Conservation (phyloP, 2,888 invertebrate genomes). For the Torymus texanus region DNA sequence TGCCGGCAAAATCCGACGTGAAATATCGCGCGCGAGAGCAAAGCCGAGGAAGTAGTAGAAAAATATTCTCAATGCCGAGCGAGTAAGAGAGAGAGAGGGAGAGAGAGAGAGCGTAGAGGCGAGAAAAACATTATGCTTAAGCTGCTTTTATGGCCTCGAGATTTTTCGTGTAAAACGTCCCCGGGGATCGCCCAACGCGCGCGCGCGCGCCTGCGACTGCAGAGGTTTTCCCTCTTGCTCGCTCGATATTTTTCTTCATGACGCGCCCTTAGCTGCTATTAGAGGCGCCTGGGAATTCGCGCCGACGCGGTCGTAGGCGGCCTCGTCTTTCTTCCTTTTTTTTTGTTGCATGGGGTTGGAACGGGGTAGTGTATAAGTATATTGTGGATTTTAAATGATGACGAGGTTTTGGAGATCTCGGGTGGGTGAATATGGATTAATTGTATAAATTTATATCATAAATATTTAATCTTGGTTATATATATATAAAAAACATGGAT, state of each 20-base stretch:
- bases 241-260: conserved; percentile 45
- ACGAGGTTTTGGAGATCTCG: too few species aligned
- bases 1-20: conserved; percentile 53
- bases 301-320: not conserved
- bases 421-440: too few species aligned
- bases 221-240: not conserved
- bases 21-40: conserved; percentile 59
- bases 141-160: conserved; percentile 69
- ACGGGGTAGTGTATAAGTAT: too few species aligned
- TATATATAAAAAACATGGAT: too few species aligned
- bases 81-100: too few species aligned
- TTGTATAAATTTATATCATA: too few species aligned
- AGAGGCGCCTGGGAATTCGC: conserved; percentile 42
- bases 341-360: not conserved
- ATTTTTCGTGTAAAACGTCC: conserved; percentile 68
- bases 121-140: conserved; percentile 63
- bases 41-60: conserved; percentile 7
- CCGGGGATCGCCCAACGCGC: conserved; percentile 61
- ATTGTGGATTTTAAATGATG: too few species aligned
- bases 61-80: conserved; percentile 17
- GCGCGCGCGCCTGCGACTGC: not conserved
- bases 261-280: conserved; percentile 39
- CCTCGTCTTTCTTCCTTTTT: not conserved
- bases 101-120: conserved; percentile 11
- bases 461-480: too few species aligned